phyloP scores from a whole-genome alignment of 2,797 vertebrate genomes.

The Gymnoscopelus microlampas region DNA sequence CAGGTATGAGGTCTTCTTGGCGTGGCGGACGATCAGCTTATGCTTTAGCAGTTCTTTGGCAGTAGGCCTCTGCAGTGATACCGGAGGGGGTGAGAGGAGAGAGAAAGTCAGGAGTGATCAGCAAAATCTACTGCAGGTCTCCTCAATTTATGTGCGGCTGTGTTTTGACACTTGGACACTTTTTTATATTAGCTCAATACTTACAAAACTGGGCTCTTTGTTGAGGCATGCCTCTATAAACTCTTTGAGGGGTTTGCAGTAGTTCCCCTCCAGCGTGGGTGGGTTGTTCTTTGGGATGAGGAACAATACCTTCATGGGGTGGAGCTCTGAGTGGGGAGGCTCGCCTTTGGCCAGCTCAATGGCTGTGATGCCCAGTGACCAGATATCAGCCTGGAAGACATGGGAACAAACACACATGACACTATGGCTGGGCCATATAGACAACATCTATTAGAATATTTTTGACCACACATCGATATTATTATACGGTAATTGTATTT shows the following conservation, averaged over 20 bases:
- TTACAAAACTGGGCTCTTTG: conserved; percentile 98
- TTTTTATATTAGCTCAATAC: conserved; percentile 49
- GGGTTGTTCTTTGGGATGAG: conserved; percentile 99
- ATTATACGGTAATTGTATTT: too few relatives aligned
- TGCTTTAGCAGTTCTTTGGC: conserved; percentile 98
- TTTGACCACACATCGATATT: too few relatives aligned
- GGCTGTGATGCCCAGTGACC: conserved; percentile 97
- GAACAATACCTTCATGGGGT: conserved; percentile 99
- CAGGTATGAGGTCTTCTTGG: conserved; percentile 98
- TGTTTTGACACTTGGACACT: too few relatives aligned
- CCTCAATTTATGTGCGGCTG: too few relatives aligned
- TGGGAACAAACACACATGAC: not conserved
- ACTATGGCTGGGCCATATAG: too few relatives aligned
- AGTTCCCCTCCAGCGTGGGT: conserved; percentile 95
- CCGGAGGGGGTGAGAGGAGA: conserved; percentile 1
- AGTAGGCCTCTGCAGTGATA: conserved; percentile 88
- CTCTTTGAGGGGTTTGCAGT: conserved; percentile 97
- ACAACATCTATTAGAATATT: too few relatives aligned
- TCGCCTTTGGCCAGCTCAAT: conserved; percentile 97
- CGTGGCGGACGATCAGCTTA: conserved; percentile 94
- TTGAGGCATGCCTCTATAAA: conserved; percentile 97
- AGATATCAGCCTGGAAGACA: conserved; percentile 91
- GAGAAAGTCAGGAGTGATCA: not conserved
- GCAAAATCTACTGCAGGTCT: too few relatives aligned
- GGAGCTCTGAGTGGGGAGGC: conserved; percentile 95